These are phyloP conservation scores for Parauchenoglanis punctatus DNA, from an alignment of 2,797 vertebrate species.

Conservation along the genomic window DNA sequence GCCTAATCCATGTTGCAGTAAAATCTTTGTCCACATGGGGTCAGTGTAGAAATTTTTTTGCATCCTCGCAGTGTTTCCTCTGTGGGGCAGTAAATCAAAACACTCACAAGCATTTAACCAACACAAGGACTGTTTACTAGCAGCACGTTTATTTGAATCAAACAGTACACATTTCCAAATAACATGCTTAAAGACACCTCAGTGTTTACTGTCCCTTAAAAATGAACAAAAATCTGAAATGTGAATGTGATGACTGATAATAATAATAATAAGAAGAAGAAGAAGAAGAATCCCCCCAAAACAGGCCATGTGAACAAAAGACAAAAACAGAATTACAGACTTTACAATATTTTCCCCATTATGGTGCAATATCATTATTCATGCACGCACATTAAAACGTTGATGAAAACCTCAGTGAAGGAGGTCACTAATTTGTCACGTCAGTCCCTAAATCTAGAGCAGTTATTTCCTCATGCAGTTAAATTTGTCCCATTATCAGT, in stretches of 20 bases:
- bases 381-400: constrained; percentile 72
- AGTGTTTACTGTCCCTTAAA: constrained; percentile 56
- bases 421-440: constrained; percentile 74
- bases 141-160: constrained; percentile 78
- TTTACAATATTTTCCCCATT: constrained; percentile 62
- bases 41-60: constrained; percentile 59
- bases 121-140: constrained; percentile 49
- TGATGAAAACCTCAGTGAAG: constrained; percentile 66
- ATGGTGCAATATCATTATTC: constrained; percentile 75
- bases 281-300: constrained; percentile 52
- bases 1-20: constrained; percentile 20
- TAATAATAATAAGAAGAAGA: constrained; percentile 47
- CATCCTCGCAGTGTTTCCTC: neutral
- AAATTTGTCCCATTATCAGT: constrained; percentile 60
- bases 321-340: constrained; percentile 74
- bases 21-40: constrained; percentile 67
- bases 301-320: constrained; percentile 61
- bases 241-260: constrained; percentile 61
- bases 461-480: constrained; percentile 75
- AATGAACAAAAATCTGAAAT: constrained; percentile 46
- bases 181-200: constrained; percentile 74
- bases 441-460: constrained; percentile 75
- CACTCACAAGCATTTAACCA: constrained; percentile 18
- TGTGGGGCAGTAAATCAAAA: neutral
- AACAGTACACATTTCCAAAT: constrained; percentile 75